Conservation (phyloP, 2,797 vertebrate genomes). For the Xyrichtys novacula region DNA sequence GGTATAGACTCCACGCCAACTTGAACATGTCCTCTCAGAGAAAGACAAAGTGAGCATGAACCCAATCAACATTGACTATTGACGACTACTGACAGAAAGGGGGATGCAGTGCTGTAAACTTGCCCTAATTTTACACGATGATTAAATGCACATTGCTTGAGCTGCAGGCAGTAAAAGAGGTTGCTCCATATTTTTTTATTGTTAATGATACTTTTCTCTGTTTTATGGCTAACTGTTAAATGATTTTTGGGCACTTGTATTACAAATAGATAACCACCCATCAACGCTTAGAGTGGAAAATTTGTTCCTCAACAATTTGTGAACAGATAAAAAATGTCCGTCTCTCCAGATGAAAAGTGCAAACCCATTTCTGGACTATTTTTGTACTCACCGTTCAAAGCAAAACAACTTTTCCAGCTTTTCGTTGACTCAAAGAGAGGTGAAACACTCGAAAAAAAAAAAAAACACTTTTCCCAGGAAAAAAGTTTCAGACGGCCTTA, state of each 20-base stretch:
- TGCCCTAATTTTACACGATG: slow-evolving; percentile 33
- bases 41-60: slow-evolving; percentile 47
- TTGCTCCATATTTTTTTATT: not conserved
- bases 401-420: too few relatives aligned
- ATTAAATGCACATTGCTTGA: slow-evolving; percentile 32
- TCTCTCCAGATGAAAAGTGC: too few relatives aligned
- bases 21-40: slow-evolving; percentile 24
- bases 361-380: too few relatives aligned
- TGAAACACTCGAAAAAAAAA: too few relatives aligned
- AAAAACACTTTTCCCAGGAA: slow-evolving; percentile 8
- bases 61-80: slow-evolving; percentile 20
- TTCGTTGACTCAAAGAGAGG: not conserved
- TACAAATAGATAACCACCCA: too few relatives aligned
- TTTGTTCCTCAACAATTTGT: too few relatives aligned
- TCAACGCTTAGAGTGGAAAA: too few relatives aligned
- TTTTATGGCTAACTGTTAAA: not conserved
- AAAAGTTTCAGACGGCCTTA: too few relatives aligned
- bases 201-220: not conserved
- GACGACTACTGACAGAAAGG: slow-evolving; percentile 26
- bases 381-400: too few relatives aligned
- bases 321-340: too few relatives aligned
- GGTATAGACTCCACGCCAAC: slow-evolving; percentile 13
- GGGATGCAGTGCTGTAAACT: slow-evolving; percentile 30
- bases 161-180: not conserved
- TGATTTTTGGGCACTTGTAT: too few relatives aligned